Evolutionary conservation across 2,797 vertebrate genomes (phyloP), one percentile per base, ranked within the genome.

Genomic region (Agapornis canus): DNA sequence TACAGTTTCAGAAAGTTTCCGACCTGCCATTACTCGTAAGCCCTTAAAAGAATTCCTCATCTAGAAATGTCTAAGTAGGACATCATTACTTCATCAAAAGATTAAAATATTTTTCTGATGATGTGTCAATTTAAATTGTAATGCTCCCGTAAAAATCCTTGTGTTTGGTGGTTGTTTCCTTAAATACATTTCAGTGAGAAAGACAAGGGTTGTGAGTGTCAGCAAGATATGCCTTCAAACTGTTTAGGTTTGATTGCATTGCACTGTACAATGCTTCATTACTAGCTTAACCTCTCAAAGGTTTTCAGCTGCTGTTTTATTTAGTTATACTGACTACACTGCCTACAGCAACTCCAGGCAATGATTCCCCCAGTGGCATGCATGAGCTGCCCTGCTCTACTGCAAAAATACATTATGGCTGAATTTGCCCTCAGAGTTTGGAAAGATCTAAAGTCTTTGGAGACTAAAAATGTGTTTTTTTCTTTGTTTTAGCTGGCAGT

Each of bases 391-490:
- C 97, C 96, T 96, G 94, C 96, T 95, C 91, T 94, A 86, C 97
- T 97, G 95, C 95, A 97, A 96, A 97, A 98, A 97, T 97, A 97
- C 97, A 97, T 96, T 97, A 98, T 85, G 94, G 96, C 92, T 97
- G 97, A 97, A 97, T 97, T 97, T 97, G 97, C 98, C 97, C 97
- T 97, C 96, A 96, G 98, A 98, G 96, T 98, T 98, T 98, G 97
- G 96, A 98, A 98, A 97, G 97, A 98, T 97, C 97, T 98, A 97
- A 98, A 96, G 96, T 98, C 98, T 98, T 98, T 91, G 91, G 98
- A 98, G 98, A 98, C 95, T 75, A 92, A 95, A 97, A 98, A 97
- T 98, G 97, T 98, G 97, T 92, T 97, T 98, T 98, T 98, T 97
- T 87, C 97, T 98, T 97, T 97, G 98, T 98, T 97, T 98, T 97